Evolutionary conservation across 1,140 invertebrate species (phyloP), one percentile per base, ranked within the genome.

Genomic region (Acromyrmex heyeri): DNA sequence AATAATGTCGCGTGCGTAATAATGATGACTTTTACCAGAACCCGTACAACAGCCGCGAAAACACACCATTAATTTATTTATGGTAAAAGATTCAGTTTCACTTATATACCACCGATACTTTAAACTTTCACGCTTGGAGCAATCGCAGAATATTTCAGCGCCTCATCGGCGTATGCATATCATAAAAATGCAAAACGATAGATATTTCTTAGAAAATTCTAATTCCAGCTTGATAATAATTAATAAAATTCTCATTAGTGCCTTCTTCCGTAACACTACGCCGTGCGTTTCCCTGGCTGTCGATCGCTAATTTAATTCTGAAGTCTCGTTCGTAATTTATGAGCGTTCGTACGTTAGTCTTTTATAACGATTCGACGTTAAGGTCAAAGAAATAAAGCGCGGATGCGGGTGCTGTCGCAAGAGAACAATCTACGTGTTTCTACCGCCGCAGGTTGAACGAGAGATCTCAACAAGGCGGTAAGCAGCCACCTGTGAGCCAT

Each of bases 401-500:
- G 77, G 21, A 16, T 70, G 76, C 55, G 53, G 21, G 18, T 67
- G 7, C 48, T 88, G 27, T 48, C n/a, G 55, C 57, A 53, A 85
- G 48, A 69, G 59, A 89, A 88, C 57, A 61, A 89, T 88, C 72
- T 86, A 59, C 62, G 76, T 87, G 27, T 38, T 86, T 67, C 67
- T 6, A 61, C 21, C 62, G 61, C 64, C 72, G 24, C 75, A 30
- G 76, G 57, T 57, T n/a, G 69, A 82, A 55, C 53, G 53, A 61
- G 34, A 61, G 53, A 72, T 57, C 57, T 59, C 79, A 59, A 53
- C 78, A 10, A 87, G 67, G 70, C 48, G 67, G 75, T 57, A 59
- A 72, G 62, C 72, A 73, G 55, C 50, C 86, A 90, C 48, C 81
- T 88, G 86, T 64, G 75, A 59, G 70, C 48, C 76, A 53, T 90